A percentile compares a stretch with the other conserved stretches of the same genome.
phyloP scores from a whole-genome alignment of 2,113 vertebrate genomes.

The Nycticebus coucang region DNA sequence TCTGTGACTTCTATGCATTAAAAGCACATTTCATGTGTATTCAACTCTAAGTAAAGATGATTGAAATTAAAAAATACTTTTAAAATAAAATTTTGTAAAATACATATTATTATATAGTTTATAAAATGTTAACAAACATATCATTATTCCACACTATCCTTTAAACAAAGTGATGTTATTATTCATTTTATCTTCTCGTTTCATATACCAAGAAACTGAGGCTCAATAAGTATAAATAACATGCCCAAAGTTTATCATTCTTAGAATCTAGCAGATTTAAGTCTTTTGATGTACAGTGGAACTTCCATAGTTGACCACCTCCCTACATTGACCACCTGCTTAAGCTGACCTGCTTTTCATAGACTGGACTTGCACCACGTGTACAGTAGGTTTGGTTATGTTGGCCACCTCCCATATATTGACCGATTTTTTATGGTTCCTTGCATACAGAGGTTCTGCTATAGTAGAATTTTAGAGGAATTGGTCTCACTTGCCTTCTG shows the following conservation, averaged over 20 bases:
- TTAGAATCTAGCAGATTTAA: neutral
- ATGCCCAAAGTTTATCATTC: neutral
- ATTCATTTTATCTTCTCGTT: constrained; percentile 18
- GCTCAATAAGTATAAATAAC: neutral
- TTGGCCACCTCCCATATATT: no score
- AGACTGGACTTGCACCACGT: no score
- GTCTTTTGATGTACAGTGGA: neutral
- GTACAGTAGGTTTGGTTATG: no score
- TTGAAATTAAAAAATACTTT: constrained; percentile 78
- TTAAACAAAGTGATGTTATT: neutral
- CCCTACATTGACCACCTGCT: no score
- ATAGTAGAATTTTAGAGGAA: neutral
- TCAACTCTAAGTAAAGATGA: constrained; percentile 84
- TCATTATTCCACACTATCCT: neutral
- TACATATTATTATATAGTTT: neutral
- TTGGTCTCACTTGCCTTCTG: neutral
- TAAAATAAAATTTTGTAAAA: constrained; percentile 31
- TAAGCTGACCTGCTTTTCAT: no score
- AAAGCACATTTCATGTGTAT: constrained; percentile 91
- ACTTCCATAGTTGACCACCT: no score
- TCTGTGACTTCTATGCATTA: constrained; percentile 92
- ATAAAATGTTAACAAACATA: neutral
- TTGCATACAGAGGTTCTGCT: no score
- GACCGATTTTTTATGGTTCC: no score
- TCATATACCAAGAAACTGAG: constrained; percentile 8